These are phyloP conservation scores for Agriopis aurantiaria DNA, from an alignment of 2,888 invertebrate genomes.

Conservation along the genomic window DNA sequence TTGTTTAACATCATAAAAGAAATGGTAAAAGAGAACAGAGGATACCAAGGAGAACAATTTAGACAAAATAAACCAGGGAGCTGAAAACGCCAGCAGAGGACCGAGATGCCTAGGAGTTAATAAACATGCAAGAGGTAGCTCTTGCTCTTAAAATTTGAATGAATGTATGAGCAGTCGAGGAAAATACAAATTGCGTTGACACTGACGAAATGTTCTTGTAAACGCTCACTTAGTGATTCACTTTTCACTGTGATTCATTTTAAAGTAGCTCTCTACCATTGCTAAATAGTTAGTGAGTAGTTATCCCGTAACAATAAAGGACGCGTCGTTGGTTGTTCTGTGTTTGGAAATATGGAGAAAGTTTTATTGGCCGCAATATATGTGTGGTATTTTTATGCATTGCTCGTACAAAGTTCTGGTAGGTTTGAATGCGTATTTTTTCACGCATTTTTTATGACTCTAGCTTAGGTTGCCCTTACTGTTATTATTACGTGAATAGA, in stretches of 20 bases:
- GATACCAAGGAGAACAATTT: too few species aligned
- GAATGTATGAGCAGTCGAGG: too few species aligned
- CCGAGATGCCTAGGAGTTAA: too few species aligned
- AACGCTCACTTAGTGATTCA: slow-evolving; percentile 35
- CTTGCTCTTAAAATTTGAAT: too few species aligned
- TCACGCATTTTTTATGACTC: not conserved
- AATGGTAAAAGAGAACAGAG: too few species aligned
- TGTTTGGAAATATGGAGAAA: slow-evolving; percentile 29
- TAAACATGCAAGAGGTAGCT: too few species aligned
- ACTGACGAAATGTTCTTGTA: not conserved
- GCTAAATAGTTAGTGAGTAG: slow-evolving; percentile 21
- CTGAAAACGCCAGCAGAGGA: too few species aligned
- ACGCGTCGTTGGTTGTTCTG: slow-evolving; percentile 10
- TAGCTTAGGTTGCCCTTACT: not conserved
- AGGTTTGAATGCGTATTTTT: not conserved
- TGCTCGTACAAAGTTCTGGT: slow-evolving; percentile 39
- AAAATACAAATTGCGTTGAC: not conserved
- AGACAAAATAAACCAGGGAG: too few species aligned
- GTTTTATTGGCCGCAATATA: slow-evolving; percentile 29
- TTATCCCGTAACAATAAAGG: slow-evolving; percentile 16
- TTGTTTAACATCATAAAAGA: too few species aligned
- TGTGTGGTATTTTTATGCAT: slow-evolving; percentile 34
- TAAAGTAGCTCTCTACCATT: not conserved
- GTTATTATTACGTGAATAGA: too few species aligned
- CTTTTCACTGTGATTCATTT: slow-evolving; percentile 13